Conservation (phyloP, 2,113 vertebrate species). For the Tragelaphus strepsiceros region DNA sequence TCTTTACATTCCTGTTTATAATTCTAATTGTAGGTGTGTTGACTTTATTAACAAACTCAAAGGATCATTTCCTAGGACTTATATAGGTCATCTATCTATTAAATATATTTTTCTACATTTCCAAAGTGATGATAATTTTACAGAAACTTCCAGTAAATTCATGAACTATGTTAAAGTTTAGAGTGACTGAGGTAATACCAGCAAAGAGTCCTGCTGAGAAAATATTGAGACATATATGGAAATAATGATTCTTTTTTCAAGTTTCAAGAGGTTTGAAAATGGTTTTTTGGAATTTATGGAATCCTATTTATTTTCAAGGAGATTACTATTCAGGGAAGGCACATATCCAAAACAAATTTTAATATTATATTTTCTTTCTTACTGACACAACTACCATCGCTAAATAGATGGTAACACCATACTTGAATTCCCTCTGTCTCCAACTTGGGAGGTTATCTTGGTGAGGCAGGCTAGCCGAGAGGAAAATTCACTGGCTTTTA, state of each 20-base stretch:
- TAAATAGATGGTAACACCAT: background rate
- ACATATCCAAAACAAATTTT: background rate
- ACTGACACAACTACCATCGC: background rate
- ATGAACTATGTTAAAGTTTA: background rate
- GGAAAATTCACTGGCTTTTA: background rate
- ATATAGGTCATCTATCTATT: background rate
- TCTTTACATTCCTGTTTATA: background rate
- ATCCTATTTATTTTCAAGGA: background rate
- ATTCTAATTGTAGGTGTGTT: background rate
- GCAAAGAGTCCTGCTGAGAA: background rate
- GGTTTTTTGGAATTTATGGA: background rate
- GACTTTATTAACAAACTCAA: background rate
- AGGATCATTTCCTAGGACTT: background rate
- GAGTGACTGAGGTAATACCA: background rate
- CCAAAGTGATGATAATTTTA: background rate
- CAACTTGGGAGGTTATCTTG: background rate
- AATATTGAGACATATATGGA: background rate
- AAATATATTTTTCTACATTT: slow-evolving; percentile 6
- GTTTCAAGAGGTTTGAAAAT: background rate
- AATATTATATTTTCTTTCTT: slow-evolving; percentile 1
- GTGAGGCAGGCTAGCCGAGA: background rate
- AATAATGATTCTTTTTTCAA: background rate
- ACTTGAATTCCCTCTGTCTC: background rate
- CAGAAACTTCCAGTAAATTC: background rate
- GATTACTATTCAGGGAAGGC: background rate